A percentile compares a stretch with the other conserved stretches of the same genome.
Evolutionary conservation across 2,797 vertebrate species (phyloP).

Genomic region (Stomatorhinus walkeri): DNA sequence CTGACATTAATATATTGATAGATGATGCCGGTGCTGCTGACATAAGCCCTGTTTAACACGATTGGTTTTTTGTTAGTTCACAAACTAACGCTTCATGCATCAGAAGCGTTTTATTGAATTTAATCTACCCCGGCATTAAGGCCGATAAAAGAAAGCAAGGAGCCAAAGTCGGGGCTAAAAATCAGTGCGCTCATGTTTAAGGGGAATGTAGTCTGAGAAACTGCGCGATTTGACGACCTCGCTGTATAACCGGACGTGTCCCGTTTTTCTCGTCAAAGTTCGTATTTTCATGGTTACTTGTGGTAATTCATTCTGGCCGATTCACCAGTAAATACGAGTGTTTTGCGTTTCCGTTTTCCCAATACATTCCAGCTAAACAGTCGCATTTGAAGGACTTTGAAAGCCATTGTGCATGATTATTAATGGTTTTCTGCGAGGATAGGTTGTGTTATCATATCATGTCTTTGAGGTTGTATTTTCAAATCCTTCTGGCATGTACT

Average conservation of each 20-base stretch:
- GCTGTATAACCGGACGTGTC: background rate
- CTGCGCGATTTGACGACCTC: background rate
- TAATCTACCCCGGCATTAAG: background rate
- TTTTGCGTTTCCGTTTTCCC: background rate
- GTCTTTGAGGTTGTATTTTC: background rate
- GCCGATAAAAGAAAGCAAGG: background rate
- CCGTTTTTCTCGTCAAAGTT: background rate
- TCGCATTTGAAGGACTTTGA: background rate
- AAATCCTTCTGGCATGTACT: background rate
- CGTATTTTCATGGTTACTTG: background rate
- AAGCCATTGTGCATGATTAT: background rate
- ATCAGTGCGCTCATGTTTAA: background rate
- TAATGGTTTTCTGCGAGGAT: background rate
- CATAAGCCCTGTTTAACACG: background rate
- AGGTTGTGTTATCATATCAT: background rate
- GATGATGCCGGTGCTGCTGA: background rate
- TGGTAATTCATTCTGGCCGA: background rate
- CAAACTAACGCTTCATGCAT: background rate
- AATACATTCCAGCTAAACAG: background rate
- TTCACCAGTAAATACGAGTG: background rate
- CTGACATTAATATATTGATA: slow-evolving; percentile 2
- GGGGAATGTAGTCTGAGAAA: background rate
- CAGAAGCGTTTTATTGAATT: background rate
- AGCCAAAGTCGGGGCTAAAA: background rate
- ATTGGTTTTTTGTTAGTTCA: background rate